phyloP scores from a whole-genome alignment of 1,140 invertebrate genomes.

The Chlorops oryzae region DNA sequence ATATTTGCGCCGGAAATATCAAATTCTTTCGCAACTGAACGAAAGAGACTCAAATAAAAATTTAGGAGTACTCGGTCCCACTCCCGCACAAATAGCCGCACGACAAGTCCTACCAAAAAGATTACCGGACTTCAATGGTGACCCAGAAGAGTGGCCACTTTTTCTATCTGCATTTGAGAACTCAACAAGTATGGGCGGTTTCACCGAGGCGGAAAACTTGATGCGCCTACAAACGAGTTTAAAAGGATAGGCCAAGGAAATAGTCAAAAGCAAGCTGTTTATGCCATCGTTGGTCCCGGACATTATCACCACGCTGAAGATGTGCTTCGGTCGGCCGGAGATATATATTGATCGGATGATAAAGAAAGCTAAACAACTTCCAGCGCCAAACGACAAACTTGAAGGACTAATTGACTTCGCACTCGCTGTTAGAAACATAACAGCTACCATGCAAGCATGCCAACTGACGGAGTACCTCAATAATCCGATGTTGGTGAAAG shows the following conservation, averaged over 20 bases:
- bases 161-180: constrained; percentile 6
- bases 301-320: constrained; percentile 4
- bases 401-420: constrained; percentile 9
- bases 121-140: constrained; percentile 1
- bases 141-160: constrained; percentile 11
- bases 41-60: too few relatives aligned
- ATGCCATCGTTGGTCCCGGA: constrained; percentile 2
- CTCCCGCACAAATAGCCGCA: constrained; percentile 1
- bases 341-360: constrained; percentile 1
- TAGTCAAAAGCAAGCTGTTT: constrained; percentile 5
- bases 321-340: constrained; percentile 6
- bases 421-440: constrained; percentile 7
- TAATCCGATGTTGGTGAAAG: constrained; percentile 4
- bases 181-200: constrained; percentile 1
- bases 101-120: constrained; percentile 6
- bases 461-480: constrained; percentile 1
- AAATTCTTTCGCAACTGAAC: too few relatives aligned
- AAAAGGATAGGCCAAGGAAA: not conserved
- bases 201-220: constrained; percentile 7
- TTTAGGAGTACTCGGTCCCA: not conserved
- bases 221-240: constrained; percentile 9
- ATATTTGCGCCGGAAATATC: too few relatives aligned
- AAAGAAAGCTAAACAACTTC: constrained; percentile 1
- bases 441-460: constrained; percentile 8
- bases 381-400: constrained; percentile 1